These are phyloP conservation scores for Trichoplusia ni DNA, from an alignment of 1,140 invertebrate genomes.

Conservation along the genomic window DNA sequence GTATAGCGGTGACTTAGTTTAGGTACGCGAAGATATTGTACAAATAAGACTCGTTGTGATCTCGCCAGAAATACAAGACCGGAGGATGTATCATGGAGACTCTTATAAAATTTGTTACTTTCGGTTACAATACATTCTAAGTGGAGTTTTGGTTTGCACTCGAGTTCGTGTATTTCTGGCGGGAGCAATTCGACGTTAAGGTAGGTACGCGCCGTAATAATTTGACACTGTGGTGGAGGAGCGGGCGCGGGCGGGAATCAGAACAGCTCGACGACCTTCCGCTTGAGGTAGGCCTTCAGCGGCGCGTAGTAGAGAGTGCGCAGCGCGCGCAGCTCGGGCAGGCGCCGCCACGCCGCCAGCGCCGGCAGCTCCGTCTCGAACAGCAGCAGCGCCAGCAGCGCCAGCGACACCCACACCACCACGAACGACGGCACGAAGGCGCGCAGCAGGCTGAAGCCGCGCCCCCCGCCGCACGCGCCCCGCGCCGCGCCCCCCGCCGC, in stretches of 20 bases:
- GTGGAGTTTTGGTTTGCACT: background rate
- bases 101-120: too few relatives aligned
- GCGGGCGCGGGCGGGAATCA: slow-evolving; percentile 56
- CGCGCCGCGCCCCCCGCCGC: slow-evolving; percentile 67
- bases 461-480: slow-evolving; percentile 79
- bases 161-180: background rate
- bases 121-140: background rate
- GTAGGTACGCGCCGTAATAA: background rate
- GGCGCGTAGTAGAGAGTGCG: slow-evolving; percentile 92
- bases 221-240: slow-evolving; percentile 1
- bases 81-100: too few relatives aligned
- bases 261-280: slow-evolving; percentile 77
- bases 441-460: slow-evolving; percentile 84
- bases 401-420: slow-evolving; percentile 85
- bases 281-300: slow-evolving; percentile 88
- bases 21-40: slow-evolving; percentile 13
- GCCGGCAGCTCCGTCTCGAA: slow-evolving; percentile 89
- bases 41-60: slow-evolving; percentile 10
- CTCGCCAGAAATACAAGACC: background rate
- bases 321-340: slow-evolving; percentile 90
- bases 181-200: background rate
- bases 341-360: slow-evolving; percentile 86
- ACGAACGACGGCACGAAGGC: slow-evolving; percentile 88
- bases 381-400: slow-evolving; percentile 85
- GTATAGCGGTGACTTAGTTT: slow-evolving; percentile 43